phyloP scores from a whole-genome alignment of 2,113 vertebrate species.

The Seriola rivoliana region DNA sequence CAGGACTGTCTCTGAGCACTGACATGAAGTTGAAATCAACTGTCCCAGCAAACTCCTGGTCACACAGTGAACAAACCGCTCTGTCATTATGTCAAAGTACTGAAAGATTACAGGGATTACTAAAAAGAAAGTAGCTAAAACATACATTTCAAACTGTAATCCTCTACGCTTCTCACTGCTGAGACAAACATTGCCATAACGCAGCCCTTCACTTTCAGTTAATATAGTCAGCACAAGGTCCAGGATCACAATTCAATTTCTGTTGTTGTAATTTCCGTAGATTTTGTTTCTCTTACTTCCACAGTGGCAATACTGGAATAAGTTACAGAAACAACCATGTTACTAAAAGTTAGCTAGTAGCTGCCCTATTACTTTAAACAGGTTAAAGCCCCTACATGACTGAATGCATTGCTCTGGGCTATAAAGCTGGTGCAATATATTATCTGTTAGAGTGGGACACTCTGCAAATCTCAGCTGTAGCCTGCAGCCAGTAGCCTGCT shows the following conservation, averaged over 20 bases:
- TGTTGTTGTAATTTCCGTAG: not conserved
- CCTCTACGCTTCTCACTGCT: not conserved
- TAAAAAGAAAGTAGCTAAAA: not conserved
- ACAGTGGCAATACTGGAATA: not conserved
- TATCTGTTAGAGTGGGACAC: conserved; percentile 23
- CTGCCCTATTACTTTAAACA: not conserved
- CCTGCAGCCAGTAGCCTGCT: conserved; percentile 61
- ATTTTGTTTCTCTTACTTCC: not conserved
- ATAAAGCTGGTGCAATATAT: conserved; percentile 25
- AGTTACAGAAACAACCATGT: not conserved
- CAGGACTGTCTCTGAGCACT: not conserved
- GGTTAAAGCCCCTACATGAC: not conserved
- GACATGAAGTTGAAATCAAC: no score
- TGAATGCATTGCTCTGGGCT: conserved; percentile 38
- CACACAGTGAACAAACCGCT: no score
- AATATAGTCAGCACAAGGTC: no score
- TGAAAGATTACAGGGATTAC: not conserved
- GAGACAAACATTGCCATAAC: not conserved
- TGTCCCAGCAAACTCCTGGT: not conserved
- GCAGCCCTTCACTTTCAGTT: not conserved
- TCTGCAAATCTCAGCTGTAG: conserved; percentile 30
- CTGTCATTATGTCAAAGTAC: not conserved
- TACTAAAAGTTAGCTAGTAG: not conserved
- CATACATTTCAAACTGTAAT: not conserved
- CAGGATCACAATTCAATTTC: not conserved